Conservation (phyloP, 2,888 invertebrate species). For the Resseliella maxima region DNA sequence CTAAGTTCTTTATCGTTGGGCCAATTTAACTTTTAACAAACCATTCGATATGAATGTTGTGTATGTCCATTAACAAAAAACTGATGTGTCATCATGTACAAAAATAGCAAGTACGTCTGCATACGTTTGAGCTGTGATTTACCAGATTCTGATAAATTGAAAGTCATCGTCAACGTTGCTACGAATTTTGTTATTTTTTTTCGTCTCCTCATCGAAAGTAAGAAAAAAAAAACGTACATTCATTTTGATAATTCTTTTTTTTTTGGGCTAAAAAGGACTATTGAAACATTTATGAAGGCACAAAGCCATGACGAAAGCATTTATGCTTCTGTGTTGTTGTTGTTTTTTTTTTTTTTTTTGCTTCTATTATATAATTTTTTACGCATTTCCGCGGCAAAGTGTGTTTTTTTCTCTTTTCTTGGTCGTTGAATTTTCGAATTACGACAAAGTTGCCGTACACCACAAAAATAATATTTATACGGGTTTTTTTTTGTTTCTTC, state of each 20-base stretch:
- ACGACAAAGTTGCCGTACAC: too few relatives aligned
- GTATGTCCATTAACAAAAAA: neutral
- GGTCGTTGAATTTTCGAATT: neutral
- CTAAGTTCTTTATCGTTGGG: too few relatives aligned
- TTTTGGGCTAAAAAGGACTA: neutral
- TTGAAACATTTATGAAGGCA: neutral
- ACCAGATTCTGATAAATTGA: neutral
- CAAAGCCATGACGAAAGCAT: neutral
- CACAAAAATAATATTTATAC: too few relatives aligned
- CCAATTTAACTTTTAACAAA: too few relatives aligned
- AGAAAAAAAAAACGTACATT: neutral
- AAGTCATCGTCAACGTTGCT: neutral
- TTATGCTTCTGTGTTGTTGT: conserved; percentile 1
- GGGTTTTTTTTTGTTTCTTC: too few relatives aligned
- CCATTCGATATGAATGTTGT: neutral
- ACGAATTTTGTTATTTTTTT: too few relatives aligned
- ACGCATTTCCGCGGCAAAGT: neutral
- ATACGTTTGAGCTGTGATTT: neutral
- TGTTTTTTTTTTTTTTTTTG: too few relatives aligned
- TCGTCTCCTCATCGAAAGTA: too few relatives aligned
- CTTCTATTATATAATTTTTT: conserved; percentile 1
- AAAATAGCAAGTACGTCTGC: neutral
- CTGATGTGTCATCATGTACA: neutral
- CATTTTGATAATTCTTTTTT: too few relatives aligned
- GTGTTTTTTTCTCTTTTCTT: neutral